Evolutionary conservation across 2,888 invertebrate species (phyloP), one percentile per base, ranked within the genome.

Genomic region (Penaeus monodon): DNA sequence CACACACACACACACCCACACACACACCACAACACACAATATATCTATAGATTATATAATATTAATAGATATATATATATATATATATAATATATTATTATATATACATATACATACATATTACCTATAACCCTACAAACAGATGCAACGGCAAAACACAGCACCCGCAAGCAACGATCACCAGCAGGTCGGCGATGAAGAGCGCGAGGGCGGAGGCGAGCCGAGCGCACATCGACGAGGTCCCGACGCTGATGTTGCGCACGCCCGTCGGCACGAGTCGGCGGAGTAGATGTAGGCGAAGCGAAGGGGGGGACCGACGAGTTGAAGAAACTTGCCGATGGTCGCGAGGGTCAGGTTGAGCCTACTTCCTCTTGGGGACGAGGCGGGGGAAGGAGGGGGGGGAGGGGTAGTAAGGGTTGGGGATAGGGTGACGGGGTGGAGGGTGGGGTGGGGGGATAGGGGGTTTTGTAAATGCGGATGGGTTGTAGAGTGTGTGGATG

Each of bases 241-340:
- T 93, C 0, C 98, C 98, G 85, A 98, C 95, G 0, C 97, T 97
- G 70, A 96, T 95, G 91, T 97, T 97, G 63, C 98, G 94, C 0
- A 97, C 95, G 2, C 97, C 96, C 0, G 98, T 98, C 0, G 98
- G 98, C 92, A 97, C 97, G 24, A 97, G 92, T 98, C 98, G 0
- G 90, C 97, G 96, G 0, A 96, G 92, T 96, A 98, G 29, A 98
- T 94, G 92, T 98, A 98, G 8, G 96, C 96, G 2, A 96, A 96
- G 1, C 96, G 92, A 97, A 98, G 1, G 96, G n/a, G n/a, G n/a
- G n/a, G n/a, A n/a, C 94, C 70, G 97, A 94, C n/a, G 96, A 96
- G 92, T 96, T 95, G 20, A 97, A 96, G 91, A 96, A n/a, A 95
- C 89, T 97, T 95, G 0, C 96, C 96, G 70, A 95, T 92, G 90